Evolutionary conservation across 2,888 invertebrate genomes (phyloP), one percentile per base, ranked within the genome.

Genomic region (Criorhina ranunculi): DNA sequence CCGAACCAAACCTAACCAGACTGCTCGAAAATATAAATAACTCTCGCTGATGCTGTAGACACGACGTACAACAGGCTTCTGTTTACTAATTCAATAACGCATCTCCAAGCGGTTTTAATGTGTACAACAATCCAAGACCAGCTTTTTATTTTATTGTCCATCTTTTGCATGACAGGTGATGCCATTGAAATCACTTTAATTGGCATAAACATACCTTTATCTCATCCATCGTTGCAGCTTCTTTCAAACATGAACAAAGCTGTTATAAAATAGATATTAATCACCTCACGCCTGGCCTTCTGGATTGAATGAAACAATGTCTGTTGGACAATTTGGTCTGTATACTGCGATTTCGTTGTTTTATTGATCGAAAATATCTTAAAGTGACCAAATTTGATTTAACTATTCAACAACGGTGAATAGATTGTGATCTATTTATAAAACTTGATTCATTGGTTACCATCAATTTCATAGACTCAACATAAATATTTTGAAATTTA

Each of bases 381-480:
- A 53, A 2, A 29, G 29, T 51, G 24, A 51, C 9, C 33, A 1
- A 53, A 29, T 9, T 29, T n/a, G 29, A 19, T 9, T 9, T 46
- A 46, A 17, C n/a, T n/a, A 19, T 19, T 9, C 42, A 5, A 24
- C 24, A 24, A 24, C 24, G 24, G 12, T 46, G 46, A 19, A 9
- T 46, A 9, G 15, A 49, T 9, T 19, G 12, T 53, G 11, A 33
- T 35, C 55, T 37, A n/a, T 24, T n/a, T n/a, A n/a, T 0, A 6
- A n/a, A 57, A 57, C 37, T 19, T 57, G 24, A 37, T 57, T 37
- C 4, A 8, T 24, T 57, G n/a, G 2, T 24, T 17, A 11, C 37
- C 37, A 40, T 5, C 37, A 12, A 17, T 35, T 35, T 8, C 19
- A 35, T 55, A 33, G 19, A 19, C 8, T 55, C 2, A 5, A 2